Percentiles rank a stretch among this genome's conserved stretches.
These are phyloP conservation scores for Euphysa ruthae DNA, from an alignment of 30 jellyfish, hydroid and myxozoan species.

Conservation along the genomic window DNA sequence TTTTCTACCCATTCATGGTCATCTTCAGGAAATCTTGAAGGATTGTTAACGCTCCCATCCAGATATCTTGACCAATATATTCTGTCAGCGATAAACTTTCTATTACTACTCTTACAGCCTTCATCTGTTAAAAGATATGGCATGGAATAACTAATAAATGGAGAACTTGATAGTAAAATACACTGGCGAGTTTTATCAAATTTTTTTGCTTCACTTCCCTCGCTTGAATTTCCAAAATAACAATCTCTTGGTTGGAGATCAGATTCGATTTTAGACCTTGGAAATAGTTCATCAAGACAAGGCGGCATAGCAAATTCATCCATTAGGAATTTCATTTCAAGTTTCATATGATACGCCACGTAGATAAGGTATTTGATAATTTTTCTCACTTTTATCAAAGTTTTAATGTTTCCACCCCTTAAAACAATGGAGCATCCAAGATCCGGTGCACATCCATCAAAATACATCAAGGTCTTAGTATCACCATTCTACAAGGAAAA, in stretches of 20 bases:
- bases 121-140: conserved; percentile 74
- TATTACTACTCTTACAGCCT: conserved; percentile 52
- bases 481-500: conserved; percentile 17
- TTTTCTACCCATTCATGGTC: conserved; percentile 41
- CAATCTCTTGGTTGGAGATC: background rate
- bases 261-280: background rate
- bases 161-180: conserved; percentile 73
- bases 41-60: conserved; percentile 19
- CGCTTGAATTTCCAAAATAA: background rate
- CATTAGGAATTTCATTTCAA: conserved; percentile 62
- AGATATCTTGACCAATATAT: conserved; percentile 61
- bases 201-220: conserved; percentile 32
- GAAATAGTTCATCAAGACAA: conserved; percentile 17
- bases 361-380: conserved; percentile 66
- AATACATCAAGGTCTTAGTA: conserved; percentile 72
- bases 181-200: conserved; percentile 27
- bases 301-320: conserved; percentile 98
- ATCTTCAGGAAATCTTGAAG: conserved; percentile 11
- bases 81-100: conserved; percentile 63
- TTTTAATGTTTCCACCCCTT: conserved; percentile 61
- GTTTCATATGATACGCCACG: conserved; percentile 83
- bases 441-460: conserved; percentile 94
- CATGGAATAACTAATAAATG: conserved; percentile 57
- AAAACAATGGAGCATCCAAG: conserved; percentile 83
- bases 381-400: conserved; percentile 58